These are phyloP conservation scores for Nycticorax nycticorax DNA, from an alignment of 2,113 vertebrate genomes.

Conservation along the genomic window DNA sequence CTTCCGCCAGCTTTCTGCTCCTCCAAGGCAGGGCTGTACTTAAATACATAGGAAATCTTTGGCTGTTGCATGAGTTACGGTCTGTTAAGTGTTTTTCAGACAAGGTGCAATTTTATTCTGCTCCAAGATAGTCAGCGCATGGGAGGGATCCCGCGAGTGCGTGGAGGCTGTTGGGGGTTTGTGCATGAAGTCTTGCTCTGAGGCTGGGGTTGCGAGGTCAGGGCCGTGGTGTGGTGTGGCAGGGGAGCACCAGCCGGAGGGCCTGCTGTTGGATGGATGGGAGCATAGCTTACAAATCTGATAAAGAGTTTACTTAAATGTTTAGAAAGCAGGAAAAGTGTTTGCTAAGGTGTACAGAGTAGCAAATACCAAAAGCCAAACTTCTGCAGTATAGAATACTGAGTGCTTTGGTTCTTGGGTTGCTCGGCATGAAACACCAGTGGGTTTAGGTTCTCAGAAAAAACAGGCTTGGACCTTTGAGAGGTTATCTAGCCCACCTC, in stretches of 20 bases:
- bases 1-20: background rate
- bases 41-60: fast-evolving
- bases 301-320: background rate
- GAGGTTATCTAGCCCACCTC: background rate
- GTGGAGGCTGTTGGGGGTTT: background rate
- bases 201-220: background rate
- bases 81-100: background rate
- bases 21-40: background rate
- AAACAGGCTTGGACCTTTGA: background rate
- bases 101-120: background rate
- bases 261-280: background rate
- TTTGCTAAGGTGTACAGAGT: background rate
- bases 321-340: background rate
- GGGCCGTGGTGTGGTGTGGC: background rate
- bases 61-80: fast-evolving
- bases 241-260: background rate
- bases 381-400: background rate
- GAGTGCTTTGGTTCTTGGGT: background rate
- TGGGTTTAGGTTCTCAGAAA: background rate
- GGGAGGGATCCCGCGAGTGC: background rate
- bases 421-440: background rate
- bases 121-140: fast-evolving
- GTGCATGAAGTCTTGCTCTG: background rate
- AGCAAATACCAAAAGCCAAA: background rate
- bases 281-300: background rate